Evolutionary conservation across 2,888 invertebrate species (phyloP).

Genomic region (Pseudanteris insignis): DNA sequence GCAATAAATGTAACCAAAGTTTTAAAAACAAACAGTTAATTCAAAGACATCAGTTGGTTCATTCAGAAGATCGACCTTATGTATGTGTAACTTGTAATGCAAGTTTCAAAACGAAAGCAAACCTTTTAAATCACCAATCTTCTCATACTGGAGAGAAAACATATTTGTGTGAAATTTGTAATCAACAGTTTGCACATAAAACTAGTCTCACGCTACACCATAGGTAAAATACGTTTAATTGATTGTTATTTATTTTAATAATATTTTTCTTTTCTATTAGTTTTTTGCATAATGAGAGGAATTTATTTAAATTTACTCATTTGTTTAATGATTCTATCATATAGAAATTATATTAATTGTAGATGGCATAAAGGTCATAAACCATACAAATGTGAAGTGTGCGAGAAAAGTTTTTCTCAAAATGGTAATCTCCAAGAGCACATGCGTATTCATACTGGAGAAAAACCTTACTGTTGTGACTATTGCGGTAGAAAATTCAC

Average conservation of each 20-base stretch:
- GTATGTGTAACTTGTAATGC: constrained; percentile 71
- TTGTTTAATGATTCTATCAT: too few species aligned
- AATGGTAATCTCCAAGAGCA: constrained; percentile 82
- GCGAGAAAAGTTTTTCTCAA: constrained; percentile 79
- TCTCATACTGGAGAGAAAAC: constrained; percentile 79
- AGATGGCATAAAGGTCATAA: constrained; percentile 77
- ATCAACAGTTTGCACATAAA: constrained; percentile 79
- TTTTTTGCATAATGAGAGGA: background rate
- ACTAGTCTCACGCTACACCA: constrained; percentile 81
- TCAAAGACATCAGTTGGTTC: constrained; percentile 80
- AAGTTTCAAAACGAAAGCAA: constrained; percentile 78
- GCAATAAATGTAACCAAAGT: constrained; percentile 78
- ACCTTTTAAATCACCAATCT: constrained; percentile 76
- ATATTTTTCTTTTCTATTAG: background rate
- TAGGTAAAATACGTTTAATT: constrained; percentile 54
- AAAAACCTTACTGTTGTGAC: constrained; percentile 79
- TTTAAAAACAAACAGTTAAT: constrained; percentile 80
- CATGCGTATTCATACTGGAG: constrained; percentile 80
- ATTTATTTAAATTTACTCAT: too few species aligned
- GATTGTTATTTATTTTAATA: background rate
- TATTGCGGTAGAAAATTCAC: constrained; percentile 76
- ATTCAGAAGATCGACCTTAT: constrained; percentile 76
- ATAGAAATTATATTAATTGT: constrained; percentile 26
- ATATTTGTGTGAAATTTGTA: constrained; percentile 76
- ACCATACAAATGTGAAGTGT: constrained; percentile 75